Evolutionary conservation across 2,113 vertebrate genomes (phyloP).

Genomic region (Nycticorax nycticorax): DNA sequence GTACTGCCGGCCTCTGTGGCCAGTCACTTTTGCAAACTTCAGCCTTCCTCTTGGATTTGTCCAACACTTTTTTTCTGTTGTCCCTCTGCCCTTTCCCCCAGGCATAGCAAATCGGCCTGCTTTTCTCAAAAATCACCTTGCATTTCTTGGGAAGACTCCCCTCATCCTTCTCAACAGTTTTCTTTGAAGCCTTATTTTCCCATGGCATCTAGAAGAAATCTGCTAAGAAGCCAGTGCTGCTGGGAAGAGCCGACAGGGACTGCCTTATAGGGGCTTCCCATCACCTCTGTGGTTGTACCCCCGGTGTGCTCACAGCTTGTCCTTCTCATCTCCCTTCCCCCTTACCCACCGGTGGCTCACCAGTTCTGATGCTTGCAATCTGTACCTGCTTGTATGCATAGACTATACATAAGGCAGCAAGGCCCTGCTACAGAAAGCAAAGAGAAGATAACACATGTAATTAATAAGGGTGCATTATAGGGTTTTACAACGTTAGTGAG

Average conservation of each 20-base stretch:
- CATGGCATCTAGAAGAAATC: background rate
- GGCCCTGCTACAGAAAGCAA: background rate
- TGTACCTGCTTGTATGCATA: background rate
- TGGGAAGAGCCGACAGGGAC: background rate
- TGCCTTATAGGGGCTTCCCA: background rate
- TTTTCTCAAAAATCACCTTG: background rate
- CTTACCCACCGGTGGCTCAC: fast-evolving
- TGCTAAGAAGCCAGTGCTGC: background rate
- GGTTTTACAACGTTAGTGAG: background rate
- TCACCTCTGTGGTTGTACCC: background rate
- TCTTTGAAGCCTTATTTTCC: background rate
- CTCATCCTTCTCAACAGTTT: background rate
- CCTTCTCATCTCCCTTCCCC: background rate
- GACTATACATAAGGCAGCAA: background rate
- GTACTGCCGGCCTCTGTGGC: background rate
- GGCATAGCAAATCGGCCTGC: background rate
- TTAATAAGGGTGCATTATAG: background rate
- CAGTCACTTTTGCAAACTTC: background rate
- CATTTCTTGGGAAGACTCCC: background rate
- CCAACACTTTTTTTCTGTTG: background rate
- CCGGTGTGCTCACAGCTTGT: background rate
- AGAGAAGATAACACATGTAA: background rate
- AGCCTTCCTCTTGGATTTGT: background rate
- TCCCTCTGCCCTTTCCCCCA: background rate
- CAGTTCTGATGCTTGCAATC: background rate